Conservation (phyloP, 2,113 vertebrate species). For the Ammospiza caudacuta region DNA sequence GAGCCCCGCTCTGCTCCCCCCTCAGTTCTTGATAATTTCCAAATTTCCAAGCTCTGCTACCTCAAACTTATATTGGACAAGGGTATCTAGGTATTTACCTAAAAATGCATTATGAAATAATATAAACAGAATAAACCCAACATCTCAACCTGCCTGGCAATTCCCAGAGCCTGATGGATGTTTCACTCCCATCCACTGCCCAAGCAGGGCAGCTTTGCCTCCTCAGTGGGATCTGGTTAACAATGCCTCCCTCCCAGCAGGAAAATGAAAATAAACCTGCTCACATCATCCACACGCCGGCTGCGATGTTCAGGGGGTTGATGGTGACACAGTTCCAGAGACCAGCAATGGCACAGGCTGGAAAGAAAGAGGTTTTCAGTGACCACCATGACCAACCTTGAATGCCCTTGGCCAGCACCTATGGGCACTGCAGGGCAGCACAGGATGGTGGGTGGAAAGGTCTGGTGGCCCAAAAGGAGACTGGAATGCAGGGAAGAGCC, state of each 20-base stretch:
- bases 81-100: neutral
- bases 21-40: neutral
- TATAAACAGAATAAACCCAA: neutral
- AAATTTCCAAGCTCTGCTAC: neutral
- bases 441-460: neutral
- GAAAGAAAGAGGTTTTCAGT: conserved; percentile 14
- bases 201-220: neutral
- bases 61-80: neutral
- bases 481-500: neutral
- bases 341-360: conserved; percentile 88
- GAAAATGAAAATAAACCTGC: conserved; percentile 32
- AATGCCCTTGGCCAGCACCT: rapidly evolving
- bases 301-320: conserved; percentile 93
- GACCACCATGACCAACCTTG: neutral
- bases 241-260: neutral
- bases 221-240: too few species aligned
- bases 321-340: conserved; percentile 94
- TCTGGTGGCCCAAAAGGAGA: neutral
- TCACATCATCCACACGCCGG: conserved; percentile 99
- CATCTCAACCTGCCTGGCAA: rapidly evolving
- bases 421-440: neutral
- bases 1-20: rapidly evolving
- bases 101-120: neutral
- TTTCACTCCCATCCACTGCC: rapidly evolving
- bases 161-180: rapidly evolving